Evolutionary conservation across 2,797 vertebrate genomes (phyloP), one percentile per base, ranked within the genome.

Genomic region (Periophthalmus magnuspinnatus): DNA sequence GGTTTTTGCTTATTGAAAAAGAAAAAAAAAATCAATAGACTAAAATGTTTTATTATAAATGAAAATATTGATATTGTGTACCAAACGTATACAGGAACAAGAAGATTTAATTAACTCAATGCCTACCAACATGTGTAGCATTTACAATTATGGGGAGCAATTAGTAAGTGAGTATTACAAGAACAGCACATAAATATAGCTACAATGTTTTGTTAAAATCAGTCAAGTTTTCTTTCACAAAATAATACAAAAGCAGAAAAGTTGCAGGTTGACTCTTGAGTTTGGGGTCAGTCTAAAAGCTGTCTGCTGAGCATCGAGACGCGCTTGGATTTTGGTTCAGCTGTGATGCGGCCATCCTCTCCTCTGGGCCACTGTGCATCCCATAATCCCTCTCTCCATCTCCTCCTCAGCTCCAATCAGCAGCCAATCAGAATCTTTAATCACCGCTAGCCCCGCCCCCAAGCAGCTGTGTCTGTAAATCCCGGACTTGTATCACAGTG

Each of bases 391-490:
- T 62, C 75, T 71, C 84, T 86, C 69, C 63, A 71, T 75, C 77
- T 86, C 80, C 72, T 72, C 75, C 70, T 82, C 75, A 82, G 67
- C 74, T 69, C 54, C 58, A 82, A 77, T 68, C 72, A 69, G 61
- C 28, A 76, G 76, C 90, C 58, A 83, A 77, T 68, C 72, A 69
- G 59, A 24, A 75, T 75, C 90, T 80, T 71, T 75, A 67, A 65
- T 70, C 78, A 81, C 80, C 77, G 2, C 91, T 81, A 92, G 91
- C 78, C 86, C 69, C 76, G 82, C 74, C 77, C 76, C 67, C 88
- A 85, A 89, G 88, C 83, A 85, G 81, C 72, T 73, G 78, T 89
- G 84, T 84, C 82, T 76, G 90, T 93, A 93, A 92, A 81, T 93
- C 88, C 7, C 74, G 61, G 71, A 86, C 88, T 86, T 92, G 90